Percentiles rank a stretch among this genome's conserved stretches.
Evolutionary conservation across 2,797 vertebrate genomes (phyloP).

Genomic region (Agapornis canus): DNA sequence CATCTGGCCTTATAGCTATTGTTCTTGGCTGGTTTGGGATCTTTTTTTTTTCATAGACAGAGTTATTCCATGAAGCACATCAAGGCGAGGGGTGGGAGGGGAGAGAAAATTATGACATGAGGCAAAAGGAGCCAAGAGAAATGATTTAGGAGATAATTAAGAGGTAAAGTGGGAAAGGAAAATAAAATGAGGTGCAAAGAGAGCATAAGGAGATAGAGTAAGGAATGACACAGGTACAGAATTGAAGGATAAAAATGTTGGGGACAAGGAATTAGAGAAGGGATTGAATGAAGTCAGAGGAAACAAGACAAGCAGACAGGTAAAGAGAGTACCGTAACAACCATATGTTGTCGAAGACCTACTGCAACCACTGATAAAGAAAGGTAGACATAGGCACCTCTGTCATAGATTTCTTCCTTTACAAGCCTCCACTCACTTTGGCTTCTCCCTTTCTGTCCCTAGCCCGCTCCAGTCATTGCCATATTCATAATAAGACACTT

Average conservation of each 20-base stretch:
- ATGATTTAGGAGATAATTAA: not conserved
- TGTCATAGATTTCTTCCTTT: not conserved
- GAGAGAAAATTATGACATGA: not conserved
- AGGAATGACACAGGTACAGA: not conserved
- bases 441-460: not conserved
- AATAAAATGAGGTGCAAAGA: not conserved
- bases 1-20: conserved; percentile 36
- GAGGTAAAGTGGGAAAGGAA: not conserved
- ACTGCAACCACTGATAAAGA: not conserved
- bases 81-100: not conserved
- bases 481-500: not conserved
- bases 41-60: not conserved
- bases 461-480: not conserved
- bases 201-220: not conserved
- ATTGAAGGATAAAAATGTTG: not conserved
- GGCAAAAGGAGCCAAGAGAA: not conserved
- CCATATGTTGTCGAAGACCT: not conserved
- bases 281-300: not conserved
- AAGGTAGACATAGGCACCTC: not conserved
- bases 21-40: not conserved
- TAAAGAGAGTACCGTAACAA: not conserved
- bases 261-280: not conserved
- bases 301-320: not conserved
- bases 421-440: not conserved
- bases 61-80: not conserved